These are phyloP conservation scores for Drosophila pegasa DNA, from an alignment of 2,888 invertebrate species.

Conservation along the genomic window DNA sequence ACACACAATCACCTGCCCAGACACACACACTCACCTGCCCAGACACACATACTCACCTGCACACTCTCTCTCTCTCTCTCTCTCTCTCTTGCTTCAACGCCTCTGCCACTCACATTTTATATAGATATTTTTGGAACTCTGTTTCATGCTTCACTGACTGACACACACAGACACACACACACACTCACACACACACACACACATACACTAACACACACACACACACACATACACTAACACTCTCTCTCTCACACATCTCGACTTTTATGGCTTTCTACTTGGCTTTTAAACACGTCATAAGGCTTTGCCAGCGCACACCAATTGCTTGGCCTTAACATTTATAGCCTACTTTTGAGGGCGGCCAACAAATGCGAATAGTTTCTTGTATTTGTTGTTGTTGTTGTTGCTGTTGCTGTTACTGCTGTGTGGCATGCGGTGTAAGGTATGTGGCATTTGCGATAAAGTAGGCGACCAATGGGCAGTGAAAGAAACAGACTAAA, in stretches of 20 bases:
- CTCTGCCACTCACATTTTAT: constrained; percentile 28
- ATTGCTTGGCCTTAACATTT: constrained; percentile 61
- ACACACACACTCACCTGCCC: not conserved
- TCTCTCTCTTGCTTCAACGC: constrained; percentile 20
- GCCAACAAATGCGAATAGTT: constrained; percentile 19
- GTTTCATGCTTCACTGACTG: constrained; percentile 39
- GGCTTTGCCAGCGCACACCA: constrained; percentile 23
- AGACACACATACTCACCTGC: not conserved
- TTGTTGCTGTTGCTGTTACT: constrained; percentile 2
- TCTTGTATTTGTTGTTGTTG: too few relatives aligned
- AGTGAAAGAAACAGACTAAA: not conserved
- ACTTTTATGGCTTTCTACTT: constrained; percentile 37
- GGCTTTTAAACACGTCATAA: constrained; percentile 62
- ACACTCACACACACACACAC: not conserved
- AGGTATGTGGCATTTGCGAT: not conserved
- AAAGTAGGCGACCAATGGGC: not conserved
- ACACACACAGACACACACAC: constrained; percentile 4
- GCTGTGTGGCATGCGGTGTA: not conserved
- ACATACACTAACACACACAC: not conserved
- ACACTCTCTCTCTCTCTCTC: too few relatives aligned
- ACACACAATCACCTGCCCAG: not conserved
- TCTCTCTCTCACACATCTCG: constrained; percentile 4
- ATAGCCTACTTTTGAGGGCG: constrained; percentile 64
- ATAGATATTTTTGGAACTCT: constrained; percentile 19
- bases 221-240: not conserved